phyloP scores from a whole-genome alignment of 1,140 invertebrate genomes.

The Ericerus pela region DNA sequence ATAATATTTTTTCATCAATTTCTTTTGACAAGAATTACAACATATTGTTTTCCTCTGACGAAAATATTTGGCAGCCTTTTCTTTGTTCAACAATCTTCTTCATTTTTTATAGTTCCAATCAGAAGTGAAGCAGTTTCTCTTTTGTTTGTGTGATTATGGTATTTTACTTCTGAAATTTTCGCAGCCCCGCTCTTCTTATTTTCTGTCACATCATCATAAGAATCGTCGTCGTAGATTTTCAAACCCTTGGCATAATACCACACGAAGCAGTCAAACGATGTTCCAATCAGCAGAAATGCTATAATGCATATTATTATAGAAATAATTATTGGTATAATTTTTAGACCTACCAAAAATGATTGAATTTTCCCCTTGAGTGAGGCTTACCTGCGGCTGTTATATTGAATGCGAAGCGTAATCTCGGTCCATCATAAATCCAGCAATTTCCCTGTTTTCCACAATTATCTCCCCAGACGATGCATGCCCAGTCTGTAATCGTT shows the following conservation, averaged over 20 bases:
- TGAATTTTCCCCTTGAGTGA: background rate
- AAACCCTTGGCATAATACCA: conserved; percentile 53
- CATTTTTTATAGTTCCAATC: no score
- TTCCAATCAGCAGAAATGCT: conserved; percentile 44
- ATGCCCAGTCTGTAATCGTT: conserved; percentile 12
- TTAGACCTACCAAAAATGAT: background rate
- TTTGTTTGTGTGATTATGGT: no score
- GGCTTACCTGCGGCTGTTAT: conserved; percentile 44
- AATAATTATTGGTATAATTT: background rate
- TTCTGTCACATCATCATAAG: background rate
- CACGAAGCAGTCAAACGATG: conserved; percentile 45
- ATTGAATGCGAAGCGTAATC: conserved; percentile 48
- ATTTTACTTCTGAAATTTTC: no score
- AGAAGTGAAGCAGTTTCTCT: no score
- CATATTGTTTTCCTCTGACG: no score
- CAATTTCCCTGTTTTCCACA: conserved; percentile 36
- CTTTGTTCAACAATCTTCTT: no score
- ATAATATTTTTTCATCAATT: no score
- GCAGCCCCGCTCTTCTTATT: no score
- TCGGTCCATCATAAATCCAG: conserved; percentile 52
- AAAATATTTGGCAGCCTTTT: no score
- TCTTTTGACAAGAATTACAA: no score
- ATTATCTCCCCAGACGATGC: conserved; percentile 16
- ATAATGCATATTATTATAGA: conserved; percentile 18
- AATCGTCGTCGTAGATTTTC: conserved; percentile 51